Evolutionary conservation across 2,797 vertebrate species (phyloP), one percentile per base, ranked within the genome.

Genomic region (Tragelaphus oryx): DNA sequence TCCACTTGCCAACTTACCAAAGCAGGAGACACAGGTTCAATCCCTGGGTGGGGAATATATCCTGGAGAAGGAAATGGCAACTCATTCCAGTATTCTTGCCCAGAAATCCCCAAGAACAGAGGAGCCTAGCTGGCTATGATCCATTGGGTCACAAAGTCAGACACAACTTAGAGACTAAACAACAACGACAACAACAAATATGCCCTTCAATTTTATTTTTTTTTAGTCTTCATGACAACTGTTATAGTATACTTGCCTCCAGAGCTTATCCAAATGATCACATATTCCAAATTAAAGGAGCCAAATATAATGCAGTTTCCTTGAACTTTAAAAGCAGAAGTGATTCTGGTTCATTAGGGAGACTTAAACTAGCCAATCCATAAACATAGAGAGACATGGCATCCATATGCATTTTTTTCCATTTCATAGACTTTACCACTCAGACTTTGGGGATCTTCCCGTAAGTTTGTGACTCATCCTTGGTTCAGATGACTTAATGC

Each of bases 401-500:
- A 83, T 6, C 92, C 92, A 91, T 82, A 74, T 88, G 94, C 94
- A 96, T 71, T 55, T 54, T 46, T 93, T 98, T 96, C 97, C 96
- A 97, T 93, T 92, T 97, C 76, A 94, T 52, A 96, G 87, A 62
- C 37, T 94, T 92, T 94, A 97, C 89, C 91, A 86, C 91, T 87
- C 78, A 96, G 94, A 89, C 91, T 93, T 2, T 10, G 80, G 50
- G 59, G 85, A 41, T 94, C 74, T 97, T 97, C 87, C 95, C 26
- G 8, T 96, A 95, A 95, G 74, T 97, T 95, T 96, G 18, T 94
- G 96, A 96, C 54, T 97, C 83, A 65, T 1, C 50, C 93, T 87
- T 55, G 93, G n/a, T 46, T 93, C 80, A 82, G 80, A 95, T 98
- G 97, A 97, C 95, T 97, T 97, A 75, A 97, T 91, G 41, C 93